Conservation (phyloP, 2,113 vertebrate species). For the Lota lota region DNA sequence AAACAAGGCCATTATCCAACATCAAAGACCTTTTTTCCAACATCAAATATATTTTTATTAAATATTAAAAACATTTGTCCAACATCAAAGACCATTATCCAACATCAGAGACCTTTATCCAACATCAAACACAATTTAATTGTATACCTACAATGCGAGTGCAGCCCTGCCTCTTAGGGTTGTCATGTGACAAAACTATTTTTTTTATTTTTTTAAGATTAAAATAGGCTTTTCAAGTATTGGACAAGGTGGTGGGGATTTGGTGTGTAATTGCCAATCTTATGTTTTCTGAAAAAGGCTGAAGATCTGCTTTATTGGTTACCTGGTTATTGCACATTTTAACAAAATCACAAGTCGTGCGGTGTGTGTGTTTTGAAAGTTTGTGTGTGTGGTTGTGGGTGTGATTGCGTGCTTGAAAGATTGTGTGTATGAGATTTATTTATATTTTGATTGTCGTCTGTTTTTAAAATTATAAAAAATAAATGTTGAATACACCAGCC, state of each 20-base stretch:
- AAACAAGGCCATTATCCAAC: too few relatives aligned
- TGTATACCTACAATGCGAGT: too few relatives aligned
- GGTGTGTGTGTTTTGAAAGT: constrained; percentile 10
- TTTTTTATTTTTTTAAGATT: background rate
- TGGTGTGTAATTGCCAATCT: too few relatives aligned
- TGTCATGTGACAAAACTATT: too few relatives aligned
- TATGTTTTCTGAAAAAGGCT: too few relatives aligned
- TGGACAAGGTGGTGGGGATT: background rate
- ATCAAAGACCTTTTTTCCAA: too few relatives aligned
- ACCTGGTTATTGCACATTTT: constrained; percentile 47
- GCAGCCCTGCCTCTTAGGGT: too few relatives aligned
- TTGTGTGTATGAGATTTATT: constrained; percentile 47
- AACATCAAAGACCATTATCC: too few relatives aligned
- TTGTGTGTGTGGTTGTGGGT: constrained; percentile 22
- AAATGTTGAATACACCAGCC: constrained; percentile 63
- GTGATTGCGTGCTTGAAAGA: constrained; percentile 4
- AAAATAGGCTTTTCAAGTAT: background rate
- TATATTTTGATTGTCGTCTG: constrained; percentile 73
- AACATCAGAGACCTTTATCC: too few relatives aligned
- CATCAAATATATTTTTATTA: too few relatives aligned
- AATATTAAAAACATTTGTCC: too few relatives aligned
- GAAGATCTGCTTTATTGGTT: background rate
- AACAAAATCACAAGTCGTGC: constrained; percentile 46
- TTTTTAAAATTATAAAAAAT: constrained; percentile 73
- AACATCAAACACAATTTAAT: too few relatives aligned